Conservation (phyloP, 2,797 vertebrate species). For the Parambassis ranga region DNA sequence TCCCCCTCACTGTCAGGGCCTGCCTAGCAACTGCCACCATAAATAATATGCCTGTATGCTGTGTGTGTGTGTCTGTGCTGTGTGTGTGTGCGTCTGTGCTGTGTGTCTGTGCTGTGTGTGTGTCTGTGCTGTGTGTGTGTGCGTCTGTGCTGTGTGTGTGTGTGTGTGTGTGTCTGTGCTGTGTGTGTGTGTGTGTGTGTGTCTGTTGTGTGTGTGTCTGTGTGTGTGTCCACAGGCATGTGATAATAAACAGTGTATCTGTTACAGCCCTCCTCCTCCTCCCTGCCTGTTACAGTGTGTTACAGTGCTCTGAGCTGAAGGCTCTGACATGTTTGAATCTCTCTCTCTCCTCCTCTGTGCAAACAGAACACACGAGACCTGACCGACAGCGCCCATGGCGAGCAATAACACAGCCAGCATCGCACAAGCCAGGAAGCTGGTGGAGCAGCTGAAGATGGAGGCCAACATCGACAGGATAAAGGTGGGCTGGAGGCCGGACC, state of each 20-base stretch:
- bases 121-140: slow-evolving; percentile 28
- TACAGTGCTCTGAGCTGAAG: neutral
- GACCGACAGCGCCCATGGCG: slow-evolving; percentile 82
- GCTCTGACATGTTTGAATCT: slow-evolving; percentile 27
- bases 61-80: slow-evolving; percentile 6
- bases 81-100: slow-evolving; percentile 11
- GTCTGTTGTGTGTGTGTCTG: slow-evolving; percentile 11
- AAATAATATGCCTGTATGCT: slow-evolving; percentile 59
- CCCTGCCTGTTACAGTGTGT: slow-evolving; percentile 5
- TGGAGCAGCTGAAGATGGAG: slow-evolving; percentile 98
- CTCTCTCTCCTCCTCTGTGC: neutral
- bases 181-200: slow-evolving; percentile 6
- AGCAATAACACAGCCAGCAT: slow-evolving; percentile 98
- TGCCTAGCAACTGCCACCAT: slow-evolving; percentile 75
- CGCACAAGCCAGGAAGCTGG: slow-evolving; percentile 83
- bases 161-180: too few relatives aligned
- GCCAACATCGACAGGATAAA: slow-evolving; percentile 99
- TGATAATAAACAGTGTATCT: slow-evolving; percentile 46
- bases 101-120: slow-evolving; percentile 18
- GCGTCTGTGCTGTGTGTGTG: slow-evolving; percentile 17
- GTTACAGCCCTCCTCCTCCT: slow-evolving; percentile 22
- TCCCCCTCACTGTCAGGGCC: slow-evolving; percentile 54
- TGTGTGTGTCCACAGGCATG: slow-evolving; percentile 26
- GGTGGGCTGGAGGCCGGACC: slow-evolving; percentile 82
- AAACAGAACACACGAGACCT: slow-evolving; percentile 41